Conservation (phyloP, 2,888 invertebrate genomes). For the Chironomus riparius region DNA sequence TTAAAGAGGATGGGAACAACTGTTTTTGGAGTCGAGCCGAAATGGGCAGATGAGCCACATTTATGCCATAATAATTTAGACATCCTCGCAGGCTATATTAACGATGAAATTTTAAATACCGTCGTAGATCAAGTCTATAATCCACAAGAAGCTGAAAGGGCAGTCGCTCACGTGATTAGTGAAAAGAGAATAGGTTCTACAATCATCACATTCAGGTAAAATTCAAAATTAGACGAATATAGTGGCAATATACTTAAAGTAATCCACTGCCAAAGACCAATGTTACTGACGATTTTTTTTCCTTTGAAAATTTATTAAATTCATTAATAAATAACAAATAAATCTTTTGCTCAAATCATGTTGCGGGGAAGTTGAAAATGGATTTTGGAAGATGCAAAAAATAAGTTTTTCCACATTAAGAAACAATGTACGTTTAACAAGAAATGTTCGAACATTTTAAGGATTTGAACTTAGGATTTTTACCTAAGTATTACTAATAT, state of each 20-base stretch:
- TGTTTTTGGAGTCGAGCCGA: slow-evolving; percentile 3
- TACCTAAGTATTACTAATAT: too few relatives aligned
- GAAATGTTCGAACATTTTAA: too few relatives aligned
- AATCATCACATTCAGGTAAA: slow-evolving; percentile 43
- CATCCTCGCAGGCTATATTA: slow-evolving; percentile 42
- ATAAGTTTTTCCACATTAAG: too few relatives aligned
- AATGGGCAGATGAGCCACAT: slow-evolving; percentile 36
- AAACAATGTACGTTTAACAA: too few relatives aligned
- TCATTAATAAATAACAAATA: too few relatives aligned
- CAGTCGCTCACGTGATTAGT: slow-evolving; percentile 41
- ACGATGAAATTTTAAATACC: slow-evolving; percentile 47
- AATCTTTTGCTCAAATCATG: too few relatives aligned
- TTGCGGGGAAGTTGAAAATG: too few relatives aligned
- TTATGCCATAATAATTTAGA: slow-evolving; percentile 38
- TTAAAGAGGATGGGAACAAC: slow-evolving; percentile 14
- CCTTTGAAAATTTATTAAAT: too few relatives aligned
- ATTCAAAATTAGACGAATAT: not conserved
- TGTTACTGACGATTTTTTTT: too few relatives aligned
- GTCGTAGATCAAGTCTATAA: slow-evolving; percentile 47
- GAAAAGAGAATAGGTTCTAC: slow-evolving; percentile 42
- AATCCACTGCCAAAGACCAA: not conserved
- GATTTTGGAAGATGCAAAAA: too few relatives aligned
- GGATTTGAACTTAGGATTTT: too few relatives aligned
- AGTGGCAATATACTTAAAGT: too few relatives aligned
- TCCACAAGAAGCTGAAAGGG: slow-evolving; percentile 42